Conservation (phyloP, 2,797 vertebrate species). For the Gallinago stenura region DNA sequence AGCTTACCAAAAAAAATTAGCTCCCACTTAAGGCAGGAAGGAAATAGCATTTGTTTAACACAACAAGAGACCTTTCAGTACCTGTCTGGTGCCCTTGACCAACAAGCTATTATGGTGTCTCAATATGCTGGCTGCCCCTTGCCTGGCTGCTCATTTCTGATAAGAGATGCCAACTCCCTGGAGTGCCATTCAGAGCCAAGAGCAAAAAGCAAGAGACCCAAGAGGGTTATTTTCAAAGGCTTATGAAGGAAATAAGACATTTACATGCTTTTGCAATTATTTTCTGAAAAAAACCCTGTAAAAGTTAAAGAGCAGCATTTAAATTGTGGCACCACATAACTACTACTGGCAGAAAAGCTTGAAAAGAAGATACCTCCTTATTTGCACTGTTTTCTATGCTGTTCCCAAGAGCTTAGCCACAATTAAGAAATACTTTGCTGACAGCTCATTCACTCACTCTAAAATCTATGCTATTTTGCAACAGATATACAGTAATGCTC, state of each 20-base stretch:
- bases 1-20: slow-evolving; percentile 74
- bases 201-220: slow-evolving; percentile 69
- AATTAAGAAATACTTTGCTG: slow-evolving; percentile 54
- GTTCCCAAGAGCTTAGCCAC: slow-evolving; percentile 32
- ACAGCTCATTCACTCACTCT: slow-evolving; percentile 44
- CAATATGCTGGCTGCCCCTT: slow-evolving; percentile 80
- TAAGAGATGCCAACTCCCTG: slow-evolving; percentile 80
- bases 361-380: background rate
- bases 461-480: slow-evolving; percentile 38
- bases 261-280: slow-evolving; percentile 69
- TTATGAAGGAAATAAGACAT: slow-evolving; percentile 76
- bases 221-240: slow-evolving; percentile 77
- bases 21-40: slow-evolving; percentile 78
- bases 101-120: slow-evolving; percentile 70
- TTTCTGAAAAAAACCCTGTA: slow-evolving; percentile 41
- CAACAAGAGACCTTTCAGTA: slow-evolving; percentile 80
- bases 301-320: slow-evolving; percentile 60
- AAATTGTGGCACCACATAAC: background rate
- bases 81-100: slow-evolving; percentile 81
- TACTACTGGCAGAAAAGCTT: slow-evolving; percentile 42
- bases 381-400: background rate
- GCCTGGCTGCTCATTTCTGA: slow-evolving; percentile 79
- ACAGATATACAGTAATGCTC: background rate
- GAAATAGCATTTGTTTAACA: slow-evolving; percentile 81
- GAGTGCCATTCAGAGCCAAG: slow-evolving; percentile 71